Percentiles rank a stretch among this genome's conserved stretches.
Conservation (phyloP, 2,888 invertebrate genomes). For the Melinopterus prodromus region DNA sequence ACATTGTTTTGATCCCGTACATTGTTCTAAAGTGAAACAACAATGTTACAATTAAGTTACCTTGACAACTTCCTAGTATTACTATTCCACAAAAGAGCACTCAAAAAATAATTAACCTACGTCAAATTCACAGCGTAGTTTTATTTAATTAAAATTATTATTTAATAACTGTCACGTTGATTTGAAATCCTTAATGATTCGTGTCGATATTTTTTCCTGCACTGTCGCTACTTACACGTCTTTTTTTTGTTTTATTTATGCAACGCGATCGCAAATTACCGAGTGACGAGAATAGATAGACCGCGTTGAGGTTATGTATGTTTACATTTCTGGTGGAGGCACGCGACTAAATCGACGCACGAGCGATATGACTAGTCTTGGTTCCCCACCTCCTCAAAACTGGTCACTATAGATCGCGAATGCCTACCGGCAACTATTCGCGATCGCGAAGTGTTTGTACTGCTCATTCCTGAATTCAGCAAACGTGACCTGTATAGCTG, state of each 20-base stretch:
- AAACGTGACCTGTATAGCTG: neutral
- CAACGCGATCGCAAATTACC: neutral
- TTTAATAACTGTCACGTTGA: too few relatives aligned
- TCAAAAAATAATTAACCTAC: neutral
- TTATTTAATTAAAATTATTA: too few relatives aligned
- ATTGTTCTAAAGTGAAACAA: neutral
- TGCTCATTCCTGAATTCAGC: neutral
- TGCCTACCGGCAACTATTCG: neutral
- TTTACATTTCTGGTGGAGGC: slow-evolving; percentile 4
- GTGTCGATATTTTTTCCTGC: neutral
- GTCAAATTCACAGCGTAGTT: neutral
- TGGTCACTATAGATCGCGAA: neutral
- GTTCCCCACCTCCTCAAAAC: neutral
- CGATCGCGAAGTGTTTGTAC: neutral
- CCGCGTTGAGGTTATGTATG: neutral
- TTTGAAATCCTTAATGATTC: too few relatives aligned
- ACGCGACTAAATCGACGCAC: neutral
- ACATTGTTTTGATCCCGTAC: neutral
- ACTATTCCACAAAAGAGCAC: neutral
- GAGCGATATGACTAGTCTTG: neutral
- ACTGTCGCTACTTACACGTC: neutral
- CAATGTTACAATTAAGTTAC: slow-evolving; percentile 4
- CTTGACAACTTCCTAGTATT: neutral
- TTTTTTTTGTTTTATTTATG: neutral
- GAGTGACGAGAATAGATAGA: neutral